phyloP scores from a whole-genome alignment of 2,888 invertebrate genomes.

The Tuberolachnus salignus region DNA sequence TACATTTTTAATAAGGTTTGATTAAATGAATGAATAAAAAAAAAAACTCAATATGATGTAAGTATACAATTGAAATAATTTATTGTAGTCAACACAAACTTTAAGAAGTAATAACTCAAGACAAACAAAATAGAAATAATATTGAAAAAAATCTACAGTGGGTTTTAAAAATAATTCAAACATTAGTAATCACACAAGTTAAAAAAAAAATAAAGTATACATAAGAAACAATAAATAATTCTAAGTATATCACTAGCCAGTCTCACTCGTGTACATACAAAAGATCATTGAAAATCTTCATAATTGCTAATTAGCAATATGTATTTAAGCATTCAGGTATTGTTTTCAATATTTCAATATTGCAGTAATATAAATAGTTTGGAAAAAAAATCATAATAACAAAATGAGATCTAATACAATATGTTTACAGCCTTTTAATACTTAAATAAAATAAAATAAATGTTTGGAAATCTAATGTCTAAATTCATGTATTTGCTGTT shows the following conservation, averaged over 20 bases:
- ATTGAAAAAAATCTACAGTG: slow-evolving; percentile 24
- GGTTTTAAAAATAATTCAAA: slow-evolving; percentile 25
- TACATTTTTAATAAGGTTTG: no score
- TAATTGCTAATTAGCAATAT: slow-evolving; percentile 1
- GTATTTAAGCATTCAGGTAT: slow-evolving; percentile 17
- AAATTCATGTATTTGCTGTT: slow-evolving; percentile 13
- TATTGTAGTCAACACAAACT: slow-evolving; percentile 49
- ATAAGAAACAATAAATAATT: slow-evolving; percentile 41
- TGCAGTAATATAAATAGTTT: slow-evolving; percentile 48
- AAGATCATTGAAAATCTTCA: slow-evolving; percentile 39
- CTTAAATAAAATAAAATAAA: slow-evolving; percentile 39
- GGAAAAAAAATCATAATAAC: slow-evolving; percentile 38
- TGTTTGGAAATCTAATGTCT: slow-evolving; percentile 2
- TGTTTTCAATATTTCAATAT: slow-evolving; percentile 22
- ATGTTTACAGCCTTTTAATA: slow-evolving; percentile 43
- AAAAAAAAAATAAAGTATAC: slow-evolving; percentile 1
- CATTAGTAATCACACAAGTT: slow-evolving; percentile 21
- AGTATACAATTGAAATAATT: slow-evolving; percentile 46
- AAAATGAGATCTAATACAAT: slow-evolving; percentile 53
- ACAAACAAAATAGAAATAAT: slow-evolving; percentile 15
- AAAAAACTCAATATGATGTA: neutral
- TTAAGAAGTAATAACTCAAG: slow-evolving; percentile 41
- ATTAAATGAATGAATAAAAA: neutral
- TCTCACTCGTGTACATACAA: slow-evolving; percentile 54
- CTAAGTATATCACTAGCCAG: slow-evolving; percentile 48